Percentiles rank a stretch among this genome's conserved stretches.
phyloP scores from a whole-genome alignment of 1,140 invertebrate species.

The Latrodectus geometricus region DNA sequence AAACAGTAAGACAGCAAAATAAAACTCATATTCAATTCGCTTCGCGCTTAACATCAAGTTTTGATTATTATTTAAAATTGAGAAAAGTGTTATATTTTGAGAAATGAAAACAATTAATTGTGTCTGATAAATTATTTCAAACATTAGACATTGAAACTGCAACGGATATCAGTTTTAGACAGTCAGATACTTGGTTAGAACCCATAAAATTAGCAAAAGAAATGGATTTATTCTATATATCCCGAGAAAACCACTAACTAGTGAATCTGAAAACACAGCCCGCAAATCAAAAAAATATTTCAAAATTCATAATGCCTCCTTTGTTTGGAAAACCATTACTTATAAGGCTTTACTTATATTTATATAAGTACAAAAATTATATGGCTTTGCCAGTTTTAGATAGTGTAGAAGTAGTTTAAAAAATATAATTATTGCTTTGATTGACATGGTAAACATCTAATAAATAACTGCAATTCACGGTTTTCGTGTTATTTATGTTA shows the following conservation, averaged over 20 bases:
- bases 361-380: constrained; percentile 2
- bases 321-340: not conserved
- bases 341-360: too few relatives aligned
- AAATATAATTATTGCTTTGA: too few relatives aligned
- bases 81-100: constrained; percentile 10
- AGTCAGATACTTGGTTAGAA: constrained; percentile 12
- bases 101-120: constrained; percentile 13
- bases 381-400: not conserved
- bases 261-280: not conserved
- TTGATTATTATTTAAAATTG: constrained; percentile 27
- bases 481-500: too few relatives aligned
- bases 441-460: too few relatives aligned
- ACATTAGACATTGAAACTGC: constrained; percentile 22
- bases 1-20: not conserved
- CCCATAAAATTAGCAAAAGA: constrained; percentile 1
- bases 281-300: constrained; percentile 5
- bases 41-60: not conserved
- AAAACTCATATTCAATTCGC: constrained; percentile 3
- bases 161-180: not conserved
- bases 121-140: constrained; percentile 15
- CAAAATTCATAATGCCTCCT: not conserved
- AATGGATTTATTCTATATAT: not conserved
- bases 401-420: not conserved
- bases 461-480: too few relatives aligned
- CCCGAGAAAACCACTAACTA: not conserved